These are phyloP conservation scores for Anthopleura sola DNA, from an alignment of 64 coral and sea anemone species.

Conservation along the genomic window DNA sequence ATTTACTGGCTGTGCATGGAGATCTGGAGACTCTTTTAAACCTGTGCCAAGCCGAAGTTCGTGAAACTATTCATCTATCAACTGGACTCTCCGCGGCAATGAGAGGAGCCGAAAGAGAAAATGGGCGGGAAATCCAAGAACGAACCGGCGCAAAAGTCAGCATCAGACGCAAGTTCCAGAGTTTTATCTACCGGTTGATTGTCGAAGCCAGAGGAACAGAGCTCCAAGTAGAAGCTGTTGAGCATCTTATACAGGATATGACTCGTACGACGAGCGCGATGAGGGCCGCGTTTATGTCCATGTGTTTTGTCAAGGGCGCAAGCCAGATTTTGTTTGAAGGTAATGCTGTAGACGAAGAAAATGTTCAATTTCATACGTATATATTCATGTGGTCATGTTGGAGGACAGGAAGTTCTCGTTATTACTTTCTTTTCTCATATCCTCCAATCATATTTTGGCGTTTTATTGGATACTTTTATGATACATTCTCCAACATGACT, in stretches of 20 bases:
- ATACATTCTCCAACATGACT: not conserved
- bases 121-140: slow-evolving; percentile 54
- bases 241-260: slow-evolving; percentile 69
- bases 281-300: slow-evolving; percentile 63
- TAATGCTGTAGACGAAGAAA: not conserved
- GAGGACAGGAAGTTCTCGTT: too few relatives aligned
- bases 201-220: slow-evolving; percentile 81
- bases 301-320: slow-evolving; percentile 88
- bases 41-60: slow-evolving; percentile 61
- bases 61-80: slow-evolving; percentile 54
- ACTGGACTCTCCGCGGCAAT: slow-evolving; percentile 65
- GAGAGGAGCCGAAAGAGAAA: slow-evolving; percentile 71
- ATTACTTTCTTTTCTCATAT: too few relatives aligned
- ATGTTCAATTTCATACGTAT: too few relatives aligned
- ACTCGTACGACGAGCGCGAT: slow-evolving; percentile 53
- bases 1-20: slow-evolving; percentile 75
- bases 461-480: not conserved
- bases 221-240: slow-evolving; percentile 65
- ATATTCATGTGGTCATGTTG: too few relatives aligned
- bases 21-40: slow-evolving; percentile 66
- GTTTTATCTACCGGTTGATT: slow-evolving; percentile 59
- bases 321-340: slow-evolving; percentile 88
- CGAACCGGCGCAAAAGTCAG: slow-evolving; percentile 87
- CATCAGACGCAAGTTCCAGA: slow-evolving; percentile 61
- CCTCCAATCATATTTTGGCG: too few relatives aligned